These are phyloP conservation scores for Elephantulus edwardii DNA, from an alignment of 2,113 vertebrate species.

Conservation along the genomic window DNA sequence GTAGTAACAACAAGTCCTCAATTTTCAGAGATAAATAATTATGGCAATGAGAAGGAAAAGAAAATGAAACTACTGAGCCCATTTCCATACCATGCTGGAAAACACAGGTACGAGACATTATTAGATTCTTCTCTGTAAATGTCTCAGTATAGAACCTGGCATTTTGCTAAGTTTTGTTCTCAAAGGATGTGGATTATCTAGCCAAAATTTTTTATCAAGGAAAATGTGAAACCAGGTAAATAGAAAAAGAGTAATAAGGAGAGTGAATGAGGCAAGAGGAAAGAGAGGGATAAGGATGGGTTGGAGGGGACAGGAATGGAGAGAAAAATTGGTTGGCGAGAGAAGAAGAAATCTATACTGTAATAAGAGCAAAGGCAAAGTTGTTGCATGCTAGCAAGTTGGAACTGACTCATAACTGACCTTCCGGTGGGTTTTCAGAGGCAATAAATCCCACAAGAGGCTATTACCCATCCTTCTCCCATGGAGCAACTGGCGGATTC, in stretches of 20 bases:
- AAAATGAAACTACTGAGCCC: conserved; percentile 67
- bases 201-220: conserved; percentile 49
- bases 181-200: conserved; percentile 58
- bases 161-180: conserved; percentile 46
- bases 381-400: no score
- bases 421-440: no score
- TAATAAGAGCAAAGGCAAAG: no score
- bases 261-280: not conserved
- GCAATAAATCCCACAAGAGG: no score
- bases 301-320: not conserved
- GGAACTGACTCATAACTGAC: no score
- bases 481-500: no score
- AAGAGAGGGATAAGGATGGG: not conserved
- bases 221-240: conserved; percentile 40
- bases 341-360: not conserved
- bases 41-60: conserved; percentile 60
- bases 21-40: conserved; percentile 72
- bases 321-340: conserved; percentile 41
- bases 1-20: conserved; percentile 61
- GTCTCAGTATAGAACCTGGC: conserved; percentile 58
- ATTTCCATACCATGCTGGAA: conserved; percentile 64
- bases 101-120: conserved; percentile 58
- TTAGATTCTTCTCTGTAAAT: conserved; percentile 66
- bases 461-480: no score
- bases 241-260: conserved; percentile 38